These are phyloP conservation scores for Pachycephala philippinensis DNA, from an alignment of 2,113 vertebrate genomes.

Conservation along the genomic window DNA sequence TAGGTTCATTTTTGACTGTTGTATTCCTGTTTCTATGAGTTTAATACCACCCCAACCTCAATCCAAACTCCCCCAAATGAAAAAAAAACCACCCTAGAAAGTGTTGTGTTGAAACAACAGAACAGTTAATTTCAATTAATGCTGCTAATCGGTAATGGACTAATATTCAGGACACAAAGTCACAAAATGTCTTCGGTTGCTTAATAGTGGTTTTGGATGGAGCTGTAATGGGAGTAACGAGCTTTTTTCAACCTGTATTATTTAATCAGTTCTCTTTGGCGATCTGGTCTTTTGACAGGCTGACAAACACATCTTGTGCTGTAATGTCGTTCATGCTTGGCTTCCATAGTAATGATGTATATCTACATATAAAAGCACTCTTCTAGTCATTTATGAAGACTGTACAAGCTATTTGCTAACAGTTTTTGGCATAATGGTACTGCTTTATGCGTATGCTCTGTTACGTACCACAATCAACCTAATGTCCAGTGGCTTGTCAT, in stretches of 20 bases:
- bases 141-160: not conserved
- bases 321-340: conserved; percentile 43
- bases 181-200: not conserved
- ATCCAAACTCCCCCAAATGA: not conserved
- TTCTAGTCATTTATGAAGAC: not conserved
- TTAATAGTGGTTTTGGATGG: not conserved
- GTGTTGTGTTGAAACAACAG: not conserved
- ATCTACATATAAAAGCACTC: conserved; percentile 26
- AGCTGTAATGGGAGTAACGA: not conserved
- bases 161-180: not conserved
- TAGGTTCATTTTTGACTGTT: not conserved
- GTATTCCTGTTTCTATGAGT: not conserved
- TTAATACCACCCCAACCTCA: not conserved
- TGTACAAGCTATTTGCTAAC: conserved; percentile 12
- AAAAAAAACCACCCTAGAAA: not conserved
- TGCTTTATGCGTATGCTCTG: not conserved
- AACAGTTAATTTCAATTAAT: not conserved
- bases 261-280: conserved; percentile 28
- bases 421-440: not conserved
- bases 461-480: not conserved
- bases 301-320: conserved; percentile 42
- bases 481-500: conserved; percentile 36
- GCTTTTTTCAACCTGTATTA: not conserved
- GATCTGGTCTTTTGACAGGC: conserved; percentile 35
- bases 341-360: conserved; percentile 15